phyloP scores from a whole-genome alignment of 2,888 invertebrate species.

The Protonemura montana region DNA sequence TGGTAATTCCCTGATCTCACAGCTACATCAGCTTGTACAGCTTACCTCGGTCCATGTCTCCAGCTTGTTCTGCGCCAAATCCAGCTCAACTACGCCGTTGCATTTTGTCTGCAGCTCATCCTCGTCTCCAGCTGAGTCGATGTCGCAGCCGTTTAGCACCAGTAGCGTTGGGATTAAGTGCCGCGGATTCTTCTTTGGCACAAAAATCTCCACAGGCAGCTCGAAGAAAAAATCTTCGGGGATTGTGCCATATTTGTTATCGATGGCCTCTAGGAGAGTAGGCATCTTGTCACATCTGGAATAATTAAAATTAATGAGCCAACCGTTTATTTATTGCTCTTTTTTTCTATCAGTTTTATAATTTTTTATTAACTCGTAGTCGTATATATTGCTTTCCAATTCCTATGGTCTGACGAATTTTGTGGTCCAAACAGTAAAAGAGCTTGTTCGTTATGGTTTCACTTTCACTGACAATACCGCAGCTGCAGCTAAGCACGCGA shows the following conservation, averaged over 20 bases:
- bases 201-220: conserved; percentile 72
- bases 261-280: conserved; percentile 87
- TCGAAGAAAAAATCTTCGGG: conserved; percentile 35
- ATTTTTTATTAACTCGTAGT: neutral
- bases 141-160: conserved; percentile 90
- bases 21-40: neutral
- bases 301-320: neutral
- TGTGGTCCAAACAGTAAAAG: neutral
- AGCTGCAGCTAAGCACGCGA: neutral
- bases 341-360: neutral
- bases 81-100: conserved; percentile 90
- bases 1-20: too few species aligned
- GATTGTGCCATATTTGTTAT: conserved; percentile 77
- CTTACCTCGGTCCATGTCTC: conserved; percentile 85
- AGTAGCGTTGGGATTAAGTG: conserved; percentile 77
- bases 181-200: conserved; percentile 80
- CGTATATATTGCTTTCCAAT: conserved; percentile 12
- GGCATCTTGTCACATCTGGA: conserved; percentile 68
- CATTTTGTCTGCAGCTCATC: conserved; percentile 82
- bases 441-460: conserved; percentile 22
- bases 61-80: conserved; percentile 91
- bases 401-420: neutral
- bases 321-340: conserved; percentile 43
- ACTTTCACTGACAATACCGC: conserved; percentile 34
- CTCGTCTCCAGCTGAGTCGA: conserved; percentile 87